These are phyloP conservation scores for Calyptomena viridis DNA, from an alignment of 2,113 vertebrate species.

Conservation along the genomic window DNA sequence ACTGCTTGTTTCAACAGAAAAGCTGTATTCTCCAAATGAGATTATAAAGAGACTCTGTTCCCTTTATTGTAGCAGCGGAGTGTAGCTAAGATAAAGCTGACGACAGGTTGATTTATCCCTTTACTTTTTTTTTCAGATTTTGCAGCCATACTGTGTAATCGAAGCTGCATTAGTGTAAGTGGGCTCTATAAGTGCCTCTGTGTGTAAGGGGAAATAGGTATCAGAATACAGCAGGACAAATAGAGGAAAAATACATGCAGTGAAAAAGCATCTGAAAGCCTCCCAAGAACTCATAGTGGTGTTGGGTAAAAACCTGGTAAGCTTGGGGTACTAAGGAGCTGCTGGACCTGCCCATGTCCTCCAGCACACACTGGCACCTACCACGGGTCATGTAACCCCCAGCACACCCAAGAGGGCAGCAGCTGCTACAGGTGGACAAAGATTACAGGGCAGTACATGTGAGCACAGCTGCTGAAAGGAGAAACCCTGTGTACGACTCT, in stretches of 20 bases:
- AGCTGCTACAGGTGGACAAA: fast-evolving
- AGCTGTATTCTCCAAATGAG: background rate
- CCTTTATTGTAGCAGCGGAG: background rate
- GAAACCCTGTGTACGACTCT: fast-evolving
- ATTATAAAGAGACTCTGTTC: background rate
- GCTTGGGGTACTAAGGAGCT: background rate
- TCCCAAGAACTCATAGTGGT: background rate
- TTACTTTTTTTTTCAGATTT: background rate
- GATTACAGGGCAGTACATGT: background rate
- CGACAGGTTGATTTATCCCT: background rate
- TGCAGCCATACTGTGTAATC: background rate
- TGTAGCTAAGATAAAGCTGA: background rate
- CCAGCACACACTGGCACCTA: background rate
- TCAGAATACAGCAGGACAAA: background rate
- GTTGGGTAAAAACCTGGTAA: background rate
- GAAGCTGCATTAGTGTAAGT: background rate
- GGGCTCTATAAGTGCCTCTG: background rate
- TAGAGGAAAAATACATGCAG: background rate
- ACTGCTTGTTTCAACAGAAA: background rate
- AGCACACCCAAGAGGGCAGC: fast-evolving
- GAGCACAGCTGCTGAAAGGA: background rate
- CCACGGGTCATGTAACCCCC: fast-evolving
- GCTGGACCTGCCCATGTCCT: background rate
- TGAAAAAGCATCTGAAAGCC: background rate
- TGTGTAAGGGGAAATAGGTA: background rate